Evolutionary conservation across 2,797 vertebrate genomes (phyloP).

Genomic region (Avahi laniger): DNA sequence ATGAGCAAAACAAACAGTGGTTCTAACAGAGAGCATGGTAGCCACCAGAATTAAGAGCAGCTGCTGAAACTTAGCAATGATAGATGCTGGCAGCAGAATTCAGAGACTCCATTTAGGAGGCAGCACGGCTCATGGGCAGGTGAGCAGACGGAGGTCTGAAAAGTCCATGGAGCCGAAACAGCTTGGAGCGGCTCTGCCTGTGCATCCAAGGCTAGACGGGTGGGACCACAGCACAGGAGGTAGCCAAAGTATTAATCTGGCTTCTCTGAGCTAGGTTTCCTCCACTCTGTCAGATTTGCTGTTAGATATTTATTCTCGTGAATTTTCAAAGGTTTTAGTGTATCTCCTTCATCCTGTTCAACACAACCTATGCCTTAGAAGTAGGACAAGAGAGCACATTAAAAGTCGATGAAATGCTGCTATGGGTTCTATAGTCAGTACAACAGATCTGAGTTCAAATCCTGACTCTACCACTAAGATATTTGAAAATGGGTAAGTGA

Average conservation of each 20-base stretch:
- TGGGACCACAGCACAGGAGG: background rate
- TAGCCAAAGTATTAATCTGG: background rate
- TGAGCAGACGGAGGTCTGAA: conserved; percentile 20
- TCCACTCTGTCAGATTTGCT: background rate
- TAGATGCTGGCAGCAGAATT: background rate
- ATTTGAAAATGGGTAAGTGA: background rate
- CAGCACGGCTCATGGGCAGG: background rate
- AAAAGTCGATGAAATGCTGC: background rate
- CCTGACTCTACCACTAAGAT: background rate
- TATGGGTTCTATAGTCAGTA: background rate
- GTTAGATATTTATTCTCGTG: background rate
- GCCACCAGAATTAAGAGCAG: conserved; percentile 37
- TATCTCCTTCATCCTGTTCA: background rate
- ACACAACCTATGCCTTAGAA: background rate
- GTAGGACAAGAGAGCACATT: background rate
- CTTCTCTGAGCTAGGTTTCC: background rate
- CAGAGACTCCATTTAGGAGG: conserved; percentile 3
- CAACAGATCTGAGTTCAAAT: background rate
- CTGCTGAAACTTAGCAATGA: background rate
- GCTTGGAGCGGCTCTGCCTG: background rate
- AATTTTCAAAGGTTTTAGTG: background rate
- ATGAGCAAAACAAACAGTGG: background rate
- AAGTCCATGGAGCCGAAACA: background rate
- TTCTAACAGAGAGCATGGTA: background rate
- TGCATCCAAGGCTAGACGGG: conserved; percentile 49